Evolutionary conservation across 2,797 vertebrate genomes (phyloP), one percentile per base, ranked within the genome.

Genomic region (Myotis daubentonii): DNA sequence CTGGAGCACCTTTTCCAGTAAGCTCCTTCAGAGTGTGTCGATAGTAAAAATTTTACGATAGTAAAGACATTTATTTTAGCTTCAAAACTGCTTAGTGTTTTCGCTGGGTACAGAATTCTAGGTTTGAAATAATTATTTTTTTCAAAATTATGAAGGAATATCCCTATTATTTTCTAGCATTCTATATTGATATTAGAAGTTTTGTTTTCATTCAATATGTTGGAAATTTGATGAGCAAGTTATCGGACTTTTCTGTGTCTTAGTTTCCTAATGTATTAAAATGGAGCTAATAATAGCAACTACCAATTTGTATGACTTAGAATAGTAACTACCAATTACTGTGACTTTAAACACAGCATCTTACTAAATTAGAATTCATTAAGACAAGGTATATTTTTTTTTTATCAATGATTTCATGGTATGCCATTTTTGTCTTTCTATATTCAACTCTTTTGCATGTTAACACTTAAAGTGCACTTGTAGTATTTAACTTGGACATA

Each of bases 211-310:
- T 60, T 60, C 36, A 65, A 44, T 81, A 66, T 65, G 36, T 53
- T 74, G 36, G 23, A 93, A 74, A 93, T 87, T 53, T 74, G 55
- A 47, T 66, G 84, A 44, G 66, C 22, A 65, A 44, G 36, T 87
- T 87, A 55, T 28, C 55, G 74, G 68, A 81, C 47, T 93, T 81
- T 23, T 65, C 47, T 12, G 44, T 86, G n/a, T 53, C 66, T 80
- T 55, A 41, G 15, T 66, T 81, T 87, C 47, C 22, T 62, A 86
- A 66, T 74, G 33, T 65, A 81, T 87, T 81, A 93, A 82, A 76
- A 51, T 82, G 47, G 53, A 89, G 25, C 81, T 70, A 66, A 51
- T 78, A 89, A 70, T 84, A 78, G 47, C 78, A 86, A 81, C n/a
- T 89, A 76, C 25, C 25, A 88, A 60, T 88, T 88, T 84, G 28